These are phyloP conservation scores for Poliocrania exsul DNA, from an alignment of 2,797 vertebrate species.

Conservation along the genomic window DNA sequence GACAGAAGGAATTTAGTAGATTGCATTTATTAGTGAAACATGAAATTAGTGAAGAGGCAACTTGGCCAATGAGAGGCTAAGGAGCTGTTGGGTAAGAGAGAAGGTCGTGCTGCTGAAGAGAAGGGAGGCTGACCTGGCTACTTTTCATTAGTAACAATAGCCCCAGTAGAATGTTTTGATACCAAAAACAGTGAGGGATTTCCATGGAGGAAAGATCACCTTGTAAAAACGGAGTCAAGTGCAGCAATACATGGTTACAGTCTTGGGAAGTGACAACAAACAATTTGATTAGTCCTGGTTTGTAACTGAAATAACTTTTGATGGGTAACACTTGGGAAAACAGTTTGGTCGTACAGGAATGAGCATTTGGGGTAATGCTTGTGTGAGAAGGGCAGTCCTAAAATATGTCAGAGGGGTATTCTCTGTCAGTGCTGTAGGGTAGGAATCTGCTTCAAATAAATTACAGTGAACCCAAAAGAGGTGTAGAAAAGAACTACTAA, in stretches of 20 bases:
- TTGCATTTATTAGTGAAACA: neutral
- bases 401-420: neutral
- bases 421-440: neutral
- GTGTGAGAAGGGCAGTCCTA: neutral
- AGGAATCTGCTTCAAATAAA: neutral
- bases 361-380: neutral
- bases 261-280: neutral
- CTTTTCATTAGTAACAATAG: neutral
- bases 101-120: neutral
- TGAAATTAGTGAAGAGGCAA: neutral
- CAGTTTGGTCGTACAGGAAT: rapidly evolving
- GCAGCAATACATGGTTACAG: neutral
- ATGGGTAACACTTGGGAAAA: neutral
- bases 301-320: neutral
- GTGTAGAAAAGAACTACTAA: neutral
- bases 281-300: neutral
- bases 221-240: neutral
- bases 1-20: neutral
- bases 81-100: neutral
- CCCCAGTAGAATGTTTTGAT: neutral
- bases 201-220: neutral
- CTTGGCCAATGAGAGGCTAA: neutral
- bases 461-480: neutral
- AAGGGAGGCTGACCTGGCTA: neutral
- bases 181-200: neutral